Base-by-base conservation (phyloP, 2,797 vertebrate genomes). In the Molothrus ater region DNA sequence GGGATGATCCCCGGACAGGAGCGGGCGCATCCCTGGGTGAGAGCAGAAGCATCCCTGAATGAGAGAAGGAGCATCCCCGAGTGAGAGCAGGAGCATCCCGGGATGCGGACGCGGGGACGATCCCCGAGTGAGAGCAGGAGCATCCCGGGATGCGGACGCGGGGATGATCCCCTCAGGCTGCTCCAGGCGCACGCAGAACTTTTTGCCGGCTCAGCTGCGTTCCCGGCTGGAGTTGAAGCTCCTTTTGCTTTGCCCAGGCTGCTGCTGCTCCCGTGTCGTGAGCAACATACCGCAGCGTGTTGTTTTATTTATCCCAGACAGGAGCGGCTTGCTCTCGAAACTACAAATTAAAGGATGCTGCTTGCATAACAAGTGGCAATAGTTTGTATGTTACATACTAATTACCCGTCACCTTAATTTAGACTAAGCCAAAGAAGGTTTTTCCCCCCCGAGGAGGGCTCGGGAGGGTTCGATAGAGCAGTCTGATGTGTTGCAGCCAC, bases 251-350 rank as follows among this genome's bases (percentile, higher is more conserved):
- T 61, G 88, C 75, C 43, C 47, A 36, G 61, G 84, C 91, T 70
- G 92, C 4, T 60, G 86, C 74, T 78, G 91, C 86, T 75, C 32
- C 88, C 60, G 63, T 75, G 86, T 50, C 66, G 66, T 2, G 79
- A 93, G 92, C 89, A 79, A 75, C 95, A 82, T 43, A 96, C 92
- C 74, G 95, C 96, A 71, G 96, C 93, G 38, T 86, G 93, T 94
- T 95, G 96, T 83, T 94, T 95, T 95, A 96, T 95, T 96, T 97
- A 96, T 96, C 95, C 96, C 89, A 94, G 92, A 89, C 96, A 83
- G 93, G 95, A 85, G 10, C 42, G 92, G 57, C 90, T 96, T 13
- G 92, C 92, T 90, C 87, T 64, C 94, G 32, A 80, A 96, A 96
- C 91, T 95, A 88, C 93, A 95, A 94, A 96, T 96, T 89, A 74